Evolutionary conservation across 1,140 invertebrate species (phyloP).

Genomic region (Drosophila tsacasi): DNA sequence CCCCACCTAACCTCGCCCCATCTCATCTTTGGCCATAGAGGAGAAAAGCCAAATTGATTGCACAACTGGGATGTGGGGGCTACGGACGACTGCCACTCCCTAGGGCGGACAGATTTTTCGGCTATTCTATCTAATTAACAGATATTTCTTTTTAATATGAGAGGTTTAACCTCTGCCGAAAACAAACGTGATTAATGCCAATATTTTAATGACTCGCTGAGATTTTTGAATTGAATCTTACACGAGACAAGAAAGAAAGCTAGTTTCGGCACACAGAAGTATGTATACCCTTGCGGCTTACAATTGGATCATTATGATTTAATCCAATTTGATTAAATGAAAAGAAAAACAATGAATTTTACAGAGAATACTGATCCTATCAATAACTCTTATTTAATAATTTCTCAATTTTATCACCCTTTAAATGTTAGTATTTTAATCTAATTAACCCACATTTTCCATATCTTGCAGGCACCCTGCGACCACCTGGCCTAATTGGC

Average conservation of each 20-base stretch:
- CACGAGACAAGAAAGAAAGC: too few relatives aligned
- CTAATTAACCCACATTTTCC: not conserved
- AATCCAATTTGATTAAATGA: too few relatives aligned
- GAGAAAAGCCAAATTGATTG: slow-evolving; percentile 35
- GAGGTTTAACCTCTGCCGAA: not conserved
- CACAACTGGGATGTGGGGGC: slow-evolving; percentile 36
- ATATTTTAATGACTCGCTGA: slow-evolving; percentile 1
- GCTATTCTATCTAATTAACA: slow-evolving; percentile 15
- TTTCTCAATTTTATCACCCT: not conserved
- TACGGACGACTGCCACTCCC: slow-evolving; percentile 5
- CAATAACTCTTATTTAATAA: not conserved
- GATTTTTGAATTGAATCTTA: not conserved
- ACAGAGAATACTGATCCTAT: not conserved
- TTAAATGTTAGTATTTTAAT: not conserved
- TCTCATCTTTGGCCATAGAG: slow-evolving; percentile 3
- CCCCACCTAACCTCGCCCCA: not conserved
- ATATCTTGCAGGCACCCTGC: slow-evolving; percentile 92
- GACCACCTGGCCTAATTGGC: slow-evolving; percentile 97
- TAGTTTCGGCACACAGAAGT: too few relatives aligned
- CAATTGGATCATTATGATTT: too few relatives aligned
- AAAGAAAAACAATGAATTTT: too few relatives aligned
- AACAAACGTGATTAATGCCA: slow-evolving; percentile 16
- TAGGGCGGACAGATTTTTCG: slow-evolving; percentile 15
- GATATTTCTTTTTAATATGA: slow-evolving; percentile 13
- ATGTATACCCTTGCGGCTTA: too few relatives aligned